A percentile compares a stretch with the other conserved stretches of the same genome.
phyloP scores from a whole-genome alignment of 2,797 vertebrate genomes.

The Xenops minutus region DNA sequence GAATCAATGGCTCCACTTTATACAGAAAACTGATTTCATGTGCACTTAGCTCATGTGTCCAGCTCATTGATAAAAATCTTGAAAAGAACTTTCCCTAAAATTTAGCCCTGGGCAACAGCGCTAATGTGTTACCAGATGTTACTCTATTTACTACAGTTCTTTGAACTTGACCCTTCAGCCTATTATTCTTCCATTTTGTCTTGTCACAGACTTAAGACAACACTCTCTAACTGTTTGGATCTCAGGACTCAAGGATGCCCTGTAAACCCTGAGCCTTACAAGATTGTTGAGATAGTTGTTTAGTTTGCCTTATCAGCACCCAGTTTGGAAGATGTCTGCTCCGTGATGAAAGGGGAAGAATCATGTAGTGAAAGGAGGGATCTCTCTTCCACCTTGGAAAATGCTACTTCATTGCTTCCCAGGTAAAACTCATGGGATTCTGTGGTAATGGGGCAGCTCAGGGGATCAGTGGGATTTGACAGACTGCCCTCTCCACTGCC shows the following conservation, averaged over 20 bases:
- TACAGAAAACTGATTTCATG: not conserved
- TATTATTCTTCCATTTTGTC: not conserved
- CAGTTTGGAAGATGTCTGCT: not conserved
- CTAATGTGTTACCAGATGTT: not conserved
- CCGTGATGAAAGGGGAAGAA: not conserved
- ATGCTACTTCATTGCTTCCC: not conserved
- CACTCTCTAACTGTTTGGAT: not conserved
- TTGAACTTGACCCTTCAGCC: not conserved
- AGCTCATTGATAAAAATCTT: not conserved
- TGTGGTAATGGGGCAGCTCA: not conserved
- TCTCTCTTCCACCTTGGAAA: rapidly evolving
- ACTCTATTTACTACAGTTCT: not conserved
- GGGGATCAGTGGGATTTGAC: rapidly evolving
- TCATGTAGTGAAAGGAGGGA: rapidly evolving
- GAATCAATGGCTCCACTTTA: not conserved
- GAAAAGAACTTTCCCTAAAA: not conserved
- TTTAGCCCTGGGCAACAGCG: not conserved
- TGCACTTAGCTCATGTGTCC: not conserved
- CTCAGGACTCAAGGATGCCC: not conserved
- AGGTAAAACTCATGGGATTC: not conserved
- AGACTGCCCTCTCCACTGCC: not conserved
- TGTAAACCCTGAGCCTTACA: not conserved
- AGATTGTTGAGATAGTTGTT: not conserved
- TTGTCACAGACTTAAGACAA: not conserved
- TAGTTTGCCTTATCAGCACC: not conserved